A percentile compares a stretch with the other conserved stretches of the same genome.
Evolutionary conservation across 1,140 invertebrate genomes (phyloP).

Genomic region (Cotesia glomerata): DNA sequence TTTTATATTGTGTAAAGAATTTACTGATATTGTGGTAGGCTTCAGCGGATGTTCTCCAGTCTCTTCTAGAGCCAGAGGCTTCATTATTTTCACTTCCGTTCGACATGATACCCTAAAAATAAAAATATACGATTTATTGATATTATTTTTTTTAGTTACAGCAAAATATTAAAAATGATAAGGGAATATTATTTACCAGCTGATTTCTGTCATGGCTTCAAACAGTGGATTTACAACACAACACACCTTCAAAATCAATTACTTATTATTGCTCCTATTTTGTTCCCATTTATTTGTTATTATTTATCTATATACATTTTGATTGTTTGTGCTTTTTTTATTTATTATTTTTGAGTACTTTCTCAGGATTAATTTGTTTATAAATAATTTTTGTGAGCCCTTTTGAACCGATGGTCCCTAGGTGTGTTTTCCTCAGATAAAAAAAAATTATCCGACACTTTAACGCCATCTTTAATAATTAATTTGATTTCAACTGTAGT

Average conservation of each 20-base stretch:
- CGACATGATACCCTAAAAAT: conserved; percentile 27
- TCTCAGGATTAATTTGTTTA: too few relatives aligned
- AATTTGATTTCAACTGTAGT: too few relatives aligned
- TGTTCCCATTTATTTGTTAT: not conserved
- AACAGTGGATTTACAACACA: not conserved
- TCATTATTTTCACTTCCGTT: conserved; percentile 24
- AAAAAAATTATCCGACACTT: too few relatives aligned
- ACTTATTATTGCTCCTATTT: not conserved
- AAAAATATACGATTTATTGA: conserved; percentile 8
- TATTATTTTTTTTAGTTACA: conserved; percentile 13
- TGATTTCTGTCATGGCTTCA: conserved; percentile 11
- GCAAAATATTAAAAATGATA: conserved; percentile 3
- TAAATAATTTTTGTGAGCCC: too few relatives aligned
- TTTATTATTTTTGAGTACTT: not conserved
- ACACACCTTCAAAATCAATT: not conserved
- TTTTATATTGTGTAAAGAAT: not conserved
- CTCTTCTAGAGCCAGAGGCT: conserved; percentile 40
- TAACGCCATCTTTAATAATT: too few relatives aligned
- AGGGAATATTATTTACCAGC: conserved; percentile 2
- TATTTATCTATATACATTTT: too few relatives aligned
- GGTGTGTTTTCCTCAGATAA: too few relatives aligned
- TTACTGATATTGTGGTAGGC: conserved; percentile 60
- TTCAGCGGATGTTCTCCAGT: conserved; percentile 66
- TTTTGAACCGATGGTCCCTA: too few relatives aligned
- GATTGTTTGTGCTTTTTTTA: not conserved